Evolutionary conservation across 2,888 invertebrate species (phyloP), one percentile per base, ranked within the genome.

Genomic region (Caenorhabditis sulstoni): DNA sequence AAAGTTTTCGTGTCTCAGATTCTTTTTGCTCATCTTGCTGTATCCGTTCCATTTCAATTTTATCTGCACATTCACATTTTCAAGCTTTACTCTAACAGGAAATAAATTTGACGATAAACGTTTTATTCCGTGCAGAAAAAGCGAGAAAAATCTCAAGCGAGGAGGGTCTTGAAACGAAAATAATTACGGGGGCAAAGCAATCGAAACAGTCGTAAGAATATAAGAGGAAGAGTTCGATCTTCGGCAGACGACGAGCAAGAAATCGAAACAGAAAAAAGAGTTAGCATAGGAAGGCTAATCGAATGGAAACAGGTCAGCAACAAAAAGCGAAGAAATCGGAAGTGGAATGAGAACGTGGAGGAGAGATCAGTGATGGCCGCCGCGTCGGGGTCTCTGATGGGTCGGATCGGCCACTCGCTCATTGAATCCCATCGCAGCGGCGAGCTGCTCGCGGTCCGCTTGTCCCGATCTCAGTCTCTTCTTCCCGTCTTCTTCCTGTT

Each of bases 401-500:
- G n/a, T 29, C 7, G n/a, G 47, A 14, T 29, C 35, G 14, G 8
- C 45, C 29, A 29, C 29, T 3, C 29, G 29, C 29, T 29, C 29
- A 3, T 29, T 29, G 29, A 29, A 29, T n/a, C n/a, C n/a, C n/a
- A 7, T 29, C 5, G 55, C 70, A 14, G 52, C 7, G 9, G 53
- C 70, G 23, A 70, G 22, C 9, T 70, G 61, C 37, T 71, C 62
- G 23, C 70, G 18, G 0, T 62, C 71, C 0, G 55, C 71, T 0
- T 68, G 58, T 7, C 59, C 61, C 1, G 18, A 35, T n/a, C 49
- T 71, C 41, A 64, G 5, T 7, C 23, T 44, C 29, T 53, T 45
- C 22, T 22, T 57, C 23, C 50, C 53, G 52, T 70, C 62, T 47
- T 70, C 71, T 41, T 71, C 55, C 37, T 71, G 62, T 0, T 71